Evolutionary conservation across 1,140 invertebrate genomes (phyloP), one percentile per base, ranked within the genome.

Genomic region (Dysdera silvatica): DNA sequence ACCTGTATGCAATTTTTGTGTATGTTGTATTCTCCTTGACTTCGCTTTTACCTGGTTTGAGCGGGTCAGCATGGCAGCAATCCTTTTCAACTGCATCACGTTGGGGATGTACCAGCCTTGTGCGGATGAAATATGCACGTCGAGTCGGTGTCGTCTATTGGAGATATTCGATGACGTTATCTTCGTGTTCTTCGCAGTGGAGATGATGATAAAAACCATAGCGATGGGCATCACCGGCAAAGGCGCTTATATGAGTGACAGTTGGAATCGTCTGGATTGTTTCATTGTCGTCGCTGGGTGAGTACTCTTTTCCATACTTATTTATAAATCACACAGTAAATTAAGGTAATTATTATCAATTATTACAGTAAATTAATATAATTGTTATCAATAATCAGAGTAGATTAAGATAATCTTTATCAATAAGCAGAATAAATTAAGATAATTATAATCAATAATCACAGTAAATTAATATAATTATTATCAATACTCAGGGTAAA

Each of bases 101-200:
- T 81, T 99, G 66, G 96, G 96, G 43, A 98, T 99, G 96, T 99
- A 99, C 79, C 91, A 97, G 77, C 96, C 96, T 12, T 99, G 96
- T 76, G 87, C 91, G 66, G 93, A 98, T 74, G 83, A 88, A 67
- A 70, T 75, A 23, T 99, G 96, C 74, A 78, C 84, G 45, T 90
- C 89, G 56, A 89, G 88, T 75, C 83, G 95, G 71, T 99, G 95
- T 79, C 87, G 88, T 77, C 88, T 97, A 76, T 81, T 83, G 3
- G 80, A 94, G 88, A 84, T 90, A 71, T 95, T 98, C 76, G 96
- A 99, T 75, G 93, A 99, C 78, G 88, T 95, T 70, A 99, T 99
- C 76, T 99, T 98, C 79, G 88, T 85, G 61, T 99, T 98, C 81
- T 99, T 99, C 80, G 85, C 93, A 16, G 74, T 93, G 71, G 92